Conservation (phyloP, 2,888 invertebrate species). For the Acanthoscelides obtectus region DNA sequence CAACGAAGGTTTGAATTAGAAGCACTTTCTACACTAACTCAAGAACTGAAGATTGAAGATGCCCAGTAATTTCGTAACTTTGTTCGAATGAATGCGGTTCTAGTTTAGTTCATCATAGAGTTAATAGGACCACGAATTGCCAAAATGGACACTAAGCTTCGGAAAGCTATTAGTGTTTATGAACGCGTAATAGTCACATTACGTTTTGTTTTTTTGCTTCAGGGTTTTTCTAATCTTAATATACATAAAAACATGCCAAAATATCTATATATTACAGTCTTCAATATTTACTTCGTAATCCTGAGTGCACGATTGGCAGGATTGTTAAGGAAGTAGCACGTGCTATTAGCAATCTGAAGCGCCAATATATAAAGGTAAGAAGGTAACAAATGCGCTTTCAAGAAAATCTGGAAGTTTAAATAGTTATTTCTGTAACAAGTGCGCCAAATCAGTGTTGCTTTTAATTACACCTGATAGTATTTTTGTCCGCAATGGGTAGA, state of each 20-base stretch:
- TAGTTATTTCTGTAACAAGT: too few species aligned
- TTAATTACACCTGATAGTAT: too few species aligned
- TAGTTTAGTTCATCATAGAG: neutral
- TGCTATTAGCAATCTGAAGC: neutral
- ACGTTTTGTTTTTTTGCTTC: too few species aligned
- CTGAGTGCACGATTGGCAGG: neutral
- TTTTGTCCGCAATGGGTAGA: too few species aligned
- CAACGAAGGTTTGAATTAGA: neutral
- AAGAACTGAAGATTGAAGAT: conserved; percentile 1
- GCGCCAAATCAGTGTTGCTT: too few species aligned
- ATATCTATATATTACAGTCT: neutral
- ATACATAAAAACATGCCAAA: neutral
- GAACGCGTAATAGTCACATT: neutral
- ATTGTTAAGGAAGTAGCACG: neutral
- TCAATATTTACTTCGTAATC: neutral
- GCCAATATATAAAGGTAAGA: too few species aligned
- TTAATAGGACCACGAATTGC: neutral
- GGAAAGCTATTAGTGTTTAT: neutral
- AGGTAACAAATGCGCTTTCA: too few species aligned
- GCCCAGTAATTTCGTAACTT: conserved; percentile 1
- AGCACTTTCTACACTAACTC: neutral
- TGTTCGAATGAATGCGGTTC: conserved; percentile 4
- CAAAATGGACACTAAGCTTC: neutral
- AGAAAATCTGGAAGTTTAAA: too few species aligned
- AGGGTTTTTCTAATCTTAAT: neutral